Conservation (phyloP, 2,888 invertebrate genomes). For the Minunthozetes semirufus region DNA sequence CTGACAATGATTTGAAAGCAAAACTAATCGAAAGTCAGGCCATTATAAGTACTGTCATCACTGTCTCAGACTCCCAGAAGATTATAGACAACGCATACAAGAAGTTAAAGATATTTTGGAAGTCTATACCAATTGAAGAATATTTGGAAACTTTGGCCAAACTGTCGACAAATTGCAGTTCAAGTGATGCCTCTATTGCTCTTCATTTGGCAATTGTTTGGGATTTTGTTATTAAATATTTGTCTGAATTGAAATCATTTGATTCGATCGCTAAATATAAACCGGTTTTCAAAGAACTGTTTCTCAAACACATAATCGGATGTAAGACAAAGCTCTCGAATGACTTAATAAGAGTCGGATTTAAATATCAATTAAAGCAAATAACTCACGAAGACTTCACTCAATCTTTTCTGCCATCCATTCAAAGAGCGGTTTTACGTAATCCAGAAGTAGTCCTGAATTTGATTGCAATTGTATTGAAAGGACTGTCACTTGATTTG, state of each 20-base stretch:
- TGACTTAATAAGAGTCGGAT: constrained; percentile 33
- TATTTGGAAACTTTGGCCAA: constrained; percentile 6
- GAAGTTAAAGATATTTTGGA: constrained; percentile 26
- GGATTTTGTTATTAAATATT: constrained; percentile 36
- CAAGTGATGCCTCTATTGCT: constrained; percentile 4
- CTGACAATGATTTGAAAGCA: background rate
- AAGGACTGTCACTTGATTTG: constrained; percentile 64
- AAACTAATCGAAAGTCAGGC: constrained; percentile 17
- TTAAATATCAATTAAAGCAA: constrained; percentile 37
- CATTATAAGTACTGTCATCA: background rate
- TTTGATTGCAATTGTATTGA: constrained; percentile 66
- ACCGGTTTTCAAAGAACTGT: constrained; percentile 20
- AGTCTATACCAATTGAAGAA: background rate
- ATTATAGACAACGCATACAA: background rate
- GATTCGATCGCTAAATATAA: constrained; percentile 22
- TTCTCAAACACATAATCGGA: constrained; percentile 36
- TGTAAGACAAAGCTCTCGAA: constrained; percentile 35
- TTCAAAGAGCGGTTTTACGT: constrained; percentile 83
- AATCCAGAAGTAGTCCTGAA: constrained; percentile 86
- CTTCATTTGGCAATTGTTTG: constrained; percentile 33
- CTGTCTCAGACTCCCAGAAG: background rate
- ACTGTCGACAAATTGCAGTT: background rate
- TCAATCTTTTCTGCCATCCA: constrained; percentile 65
- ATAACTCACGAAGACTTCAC: constrained; percentile 58
- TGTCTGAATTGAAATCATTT: constrained; percentile 19